Base-by-base conservation (phyloP, 2,797 vertebrate species). In the Pelochelys cantorii region DNA sequence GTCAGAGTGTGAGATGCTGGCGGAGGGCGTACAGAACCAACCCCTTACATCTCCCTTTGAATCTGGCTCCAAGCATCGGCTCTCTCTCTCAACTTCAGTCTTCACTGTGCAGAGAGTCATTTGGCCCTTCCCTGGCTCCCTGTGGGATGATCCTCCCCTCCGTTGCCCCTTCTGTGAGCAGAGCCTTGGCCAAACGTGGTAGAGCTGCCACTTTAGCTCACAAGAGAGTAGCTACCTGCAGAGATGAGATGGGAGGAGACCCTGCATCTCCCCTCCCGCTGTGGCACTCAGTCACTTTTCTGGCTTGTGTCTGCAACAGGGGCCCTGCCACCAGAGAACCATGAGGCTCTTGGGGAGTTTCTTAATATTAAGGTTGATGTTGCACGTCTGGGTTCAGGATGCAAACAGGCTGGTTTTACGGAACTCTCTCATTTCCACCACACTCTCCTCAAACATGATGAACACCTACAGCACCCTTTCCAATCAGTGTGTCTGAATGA, bases 401-500 rank as follows among this genome's bases (percentile, higher is more conserved):
- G 22, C 60, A 80, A 93, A 89, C 85, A 89, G 48, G 79, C 77
- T 2, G 1, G 25, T 83, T 92, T 79, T 84, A 75, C 81, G 77
- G 48, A 31, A 56, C 42, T 93, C 89, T 86, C 87, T 94, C 92
- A 90, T 81, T 97, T 96, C 83, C 92, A 95, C 94, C 74, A 80
- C 74, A 79, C 53, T 82, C 87, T 86, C 59, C 13, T 9, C 92
- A 87, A 92, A 96, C 60, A 91, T 83, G 68, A 87, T 60, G 84
- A 23, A 90, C 37, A 92, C 78, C 93, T 94, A 84, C 57, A 86
- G 48, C 91, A 92, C 62, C 25, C 93, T 91, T 91, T 93, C 82
- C 97, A 93, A 95, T 94, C 77, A 94, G 82, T 56, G 56, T 62
- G 75, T 95, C 96, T 96, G 97, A 97, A 97, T 91, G 95, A 96